Percentiles rank a stretch among this genome's conserved stretches.
Conservation (phyloP, 2,797 vertebrate genomes). For the Xenentodon cancila region DNA sequence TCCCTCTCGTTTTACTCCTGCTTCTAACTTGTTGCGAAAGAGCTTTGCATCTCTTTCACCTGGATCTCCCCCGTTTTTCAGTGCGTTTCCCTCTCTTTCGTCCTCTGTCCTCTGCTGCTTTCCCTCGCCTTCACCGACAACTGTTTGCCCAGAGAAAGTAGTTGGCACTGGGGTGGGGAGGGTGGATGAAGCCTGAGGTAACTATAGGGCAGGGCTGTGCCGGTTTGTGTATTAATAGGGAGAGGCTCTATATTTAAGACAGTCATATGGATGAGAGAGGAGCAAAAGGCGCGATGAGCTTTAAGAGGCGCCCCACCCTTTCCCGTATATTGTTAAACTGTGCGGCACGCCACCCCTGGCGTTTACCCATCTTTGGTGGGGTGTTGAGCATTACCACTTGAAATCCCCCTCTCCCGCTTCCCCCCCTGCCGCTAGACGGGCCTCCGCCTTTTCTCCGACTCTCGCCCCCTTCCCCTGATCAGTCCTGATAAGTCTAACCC, state of each 20-base stretch:
- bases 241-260: slow-evolving; percentile 74
- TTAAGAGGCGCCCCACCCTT: slow-evolving; percentile 59
- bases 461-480: slow-evolving; percentile 18
- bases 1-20: slow-evolving; percentile 32
- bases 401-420: slow-evolving; percentile 1
- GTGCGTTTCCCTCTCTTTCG: slow-evolving; percentile 13
- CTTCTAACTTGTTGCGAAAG: slow-evolving; percentile 5
- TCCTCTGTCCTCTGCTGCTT: slow-evolving; percentile 11
- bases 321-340: slow-evolving; percentile 57
- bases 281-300: slow-evolving; percentile 54
- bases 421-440: slow-evolving; percentile 17
- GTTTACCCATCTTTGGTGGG: slow-evolving; percentile 82
- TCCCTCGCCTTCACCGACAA: slow-evolving; percentile 32
- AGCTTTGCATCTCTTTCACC: neutral
- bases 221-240: slow-evolving; percentile 77
- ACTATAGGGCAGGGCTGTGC: slow-evolving; percentile 50
- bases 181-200: slow-evolving; percentile 35
- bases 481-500: slow-evolving; percentile 33
- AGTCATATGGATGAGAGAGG: slow-evolving; percentile 61
- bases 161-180: slow-evolving; percentile 12
- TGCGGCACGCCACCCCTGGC: slow-evolving; percentile 48
- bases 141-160: slow-evolving; percentile 30
- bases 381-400: slow-evolving; percentile 69
- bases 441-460: slow-evolving; percentile 26
- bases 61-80: neutral